Evolutionary conservation across 2,113 vertebrate genomes (phyloP), one percentile per base, ranked within the genome.

Genomic region (Trematocara variabile): DNA sequence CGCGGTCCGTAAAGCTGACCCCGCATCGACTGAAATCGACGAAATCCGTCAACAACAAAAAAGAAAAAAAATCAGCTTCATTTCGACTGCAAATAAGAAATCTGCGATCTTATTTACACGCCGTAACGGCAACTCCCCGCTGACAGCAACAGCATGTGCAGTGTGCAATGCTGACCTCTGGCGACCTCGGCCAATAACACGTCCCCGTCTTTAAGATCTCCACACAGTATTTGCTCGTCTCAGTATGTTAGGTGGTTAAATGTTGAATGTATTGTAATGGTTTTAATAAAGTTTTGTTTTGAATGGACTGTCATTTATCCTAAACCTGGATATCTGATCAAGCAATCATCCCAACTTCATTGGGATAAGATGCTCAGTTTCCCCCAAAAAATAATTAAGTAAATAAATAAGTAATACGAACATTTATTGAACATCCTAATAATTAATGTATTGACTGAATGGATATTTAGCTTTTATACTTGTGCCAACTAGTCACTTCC

Each of bases 151-250:
- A 87, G 55, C 25, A 9, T 82, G 30, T 22, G 7, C 13, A 30
- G 77, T 2, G 65, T 10, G 5, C 87, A 91, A 89, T 92, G 82
- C 89, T 91, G 93, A 87, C 94, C 90, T 91, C 94, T 94, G 87
- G 70, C 92, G 93, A 80, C 82, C 65, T 28, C 44, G 73, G 77
- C 50, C 13, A 18, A 81, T 37, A 91, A 25, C 79, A 79, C 82
- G 14, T 37, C 25, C 14, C 70, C 2, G 14, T 58, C 30, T 46
- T 28, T 30, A 5, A 48, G 41, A 48, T 75, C 9, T n/a, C 44
- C 70, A 30, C 25, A 11, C 25, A 48, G 41, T 48, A 75, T 48
- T 48, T 30, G 41, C 22, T 75, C 22, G 44, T 48, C 14, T 48
- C 22, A 75, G 0, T 48, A 18, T 75, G 44, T 30, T 30, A 30